phyloP scores from a whole-genome alignment of 2,797 vertebrate species.

The Trachurus trachurus region DNA sequence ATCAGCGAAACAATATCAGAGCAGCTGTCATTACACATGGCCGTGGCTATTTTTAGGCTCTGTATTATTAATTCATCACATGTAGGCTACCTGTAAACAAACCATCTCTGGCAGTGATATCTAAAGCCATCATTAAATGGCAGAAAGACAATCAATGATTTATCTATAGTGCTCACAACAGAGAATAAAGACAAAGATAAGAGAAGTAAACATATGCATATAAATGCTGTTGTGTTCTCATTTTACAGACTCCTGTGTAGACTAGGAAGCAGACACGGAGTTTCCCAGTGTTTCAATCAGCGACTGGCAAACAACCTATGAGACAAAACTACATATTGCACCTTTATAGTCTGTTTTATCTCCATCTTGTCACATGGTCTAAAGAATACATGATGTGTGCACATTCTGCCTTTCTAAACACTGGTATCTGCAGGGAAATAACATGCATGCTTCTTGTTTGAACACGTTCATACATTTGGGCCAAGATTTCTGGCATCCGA shows the following conservation, averaged over 20 bases:
- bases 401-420: constrained; percentile 5
- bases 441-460: background rate
- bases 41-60: constrained; percentile 13
- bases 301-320: background rate
- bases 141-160: background rate
- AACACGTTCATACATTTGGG: background rate
- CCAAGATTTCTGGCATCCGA: constrained; percentile 2
- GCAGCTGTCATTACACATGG: constrained; percentile 10
- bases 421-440: background rate
- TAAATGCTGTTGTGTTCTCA: background rate
- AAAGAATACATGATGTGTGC: background rate
- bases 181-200: background rate
- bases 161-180: background rate
- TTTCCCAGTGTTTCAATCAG: background rate
- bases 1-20: background rate
- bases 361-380: background rate
- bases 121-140: background rate
- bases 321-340: background rate
- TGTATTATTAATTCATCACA: constrained; percentile 24
- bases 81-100: constrained; percentile 8
- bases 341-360: background rate
- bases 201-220: background rate
- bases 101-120: background rate
- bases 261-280: background rate
- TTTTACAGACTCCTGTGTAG: background rate